Conservation (phyloP, 2,888 invertebrate genomes). For the Gnatocerus cornutus region DNA sequence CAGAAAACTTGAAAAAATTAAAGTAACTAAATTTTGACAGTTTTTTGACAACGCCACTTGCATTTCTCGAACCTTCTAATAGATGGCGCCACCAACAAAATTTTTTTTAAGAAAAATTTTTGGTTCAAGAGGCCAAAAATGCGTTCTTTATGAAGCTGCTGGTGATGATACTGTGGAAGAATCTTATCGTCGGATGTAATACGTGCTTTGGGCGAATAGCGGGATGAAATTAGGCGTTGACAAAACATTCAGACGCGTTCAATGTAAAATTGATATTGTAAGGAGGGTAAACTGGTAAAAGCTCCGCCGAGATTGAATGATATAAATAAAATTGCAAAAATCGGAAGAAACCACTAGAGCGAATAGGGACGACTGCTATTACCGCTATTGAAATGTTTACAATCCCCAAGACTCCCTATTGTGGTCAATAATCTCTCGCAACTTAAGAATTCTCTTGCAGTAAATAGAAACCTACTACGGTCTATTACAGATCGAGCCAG, state of each 20-base stretch:
- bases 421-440: constrained; percentile 45
- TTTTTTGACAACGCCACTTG: too few species aligned
- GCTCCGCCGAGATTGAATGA: constrained; percentile 18
- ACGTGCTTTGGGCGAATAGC: neutral
- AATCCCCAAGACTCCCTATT: constrained; percentile 43
- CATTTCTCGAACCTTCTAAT: too few species aligned
- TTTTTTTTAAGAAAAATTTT: too few species aligned
- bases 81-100: too few species aligned
- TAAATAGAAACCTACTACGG: constrained; percentile 46
- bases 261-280: constrained; percentile 28
- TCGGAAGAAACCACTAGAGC: constrained; percentile 30
- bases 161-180: too few species aligned
- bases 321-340: constrained; percentile 38
- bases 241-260: constrained; percentile 16
- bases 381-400: constrained; percentile 47
- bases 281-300: constrained; percentile 29
- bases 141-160: too few species aligned
- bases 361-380: constrained; percentile 32
- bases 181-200: neutral
- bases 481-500: constrained; percentile 43
- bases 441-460: constrained; percentile 42
- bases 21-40: too few species aligned
- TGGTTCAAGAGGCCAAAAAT: too few species aligned
- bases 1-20: too few species aligned
- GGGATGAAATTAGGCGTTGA: constrained; percentile 22